These are phyloP conservation scores for Pseudorasbora parva DNA, from an alignment of 2,113 vertebrate genomes.

Conservation along the genomic window DNA sequence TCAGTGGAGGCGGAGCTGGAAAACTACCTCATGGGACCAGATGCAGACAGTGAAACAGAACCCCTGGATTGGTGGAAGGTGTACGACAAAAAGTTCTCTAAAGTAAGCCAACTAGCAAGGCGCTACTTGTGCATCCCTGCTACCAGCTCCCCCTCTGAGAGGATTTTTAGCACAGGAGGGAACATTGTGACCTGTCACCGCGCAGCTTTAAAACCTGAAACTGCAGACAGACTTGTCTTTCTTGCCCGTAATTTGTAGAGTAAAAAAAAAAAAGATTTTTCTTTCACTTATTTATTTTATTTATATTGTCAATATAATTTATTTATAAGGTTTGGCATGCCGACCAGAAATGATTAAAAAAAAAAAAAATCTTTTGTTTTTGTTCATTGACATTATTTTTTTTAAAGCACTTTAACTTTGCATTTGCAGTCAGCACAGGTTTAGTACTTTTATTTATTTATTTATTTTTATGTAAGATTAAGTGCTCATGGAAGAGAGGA, in stretches of 20 bases:
- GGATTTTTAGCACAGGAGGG: neutral
- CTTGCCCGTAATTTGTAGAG: neutral
- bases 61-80: slow-evolving; percentile 7
- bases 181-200: neutral
- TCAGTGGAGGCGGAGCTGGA: neutral
- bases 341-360: no score
- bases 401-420: no score
- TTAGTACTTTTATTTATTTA: no score
- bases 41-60: neutral
- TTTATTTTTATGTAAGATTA: no score
- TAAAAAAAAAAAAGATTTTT: no score
- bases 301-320: no score
- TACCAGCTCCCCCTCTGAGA: neutral
- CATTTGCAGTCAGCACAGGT: no score
- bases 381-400: no score
- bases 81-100: neutral
- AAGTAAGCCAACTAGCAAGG: neutral
- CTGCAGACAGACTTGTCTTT: neutral
- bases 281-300: no score
- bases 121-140: neutral
- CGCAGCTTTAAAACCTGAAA: neutral
- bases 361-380: no score
- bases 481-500: no score
- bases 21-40: neutral
- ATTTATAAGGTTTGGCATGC: no score